Conservation (phyloP, 2,888 invertebrate genomes). For the Coelogynopora nodosa region DNA sequence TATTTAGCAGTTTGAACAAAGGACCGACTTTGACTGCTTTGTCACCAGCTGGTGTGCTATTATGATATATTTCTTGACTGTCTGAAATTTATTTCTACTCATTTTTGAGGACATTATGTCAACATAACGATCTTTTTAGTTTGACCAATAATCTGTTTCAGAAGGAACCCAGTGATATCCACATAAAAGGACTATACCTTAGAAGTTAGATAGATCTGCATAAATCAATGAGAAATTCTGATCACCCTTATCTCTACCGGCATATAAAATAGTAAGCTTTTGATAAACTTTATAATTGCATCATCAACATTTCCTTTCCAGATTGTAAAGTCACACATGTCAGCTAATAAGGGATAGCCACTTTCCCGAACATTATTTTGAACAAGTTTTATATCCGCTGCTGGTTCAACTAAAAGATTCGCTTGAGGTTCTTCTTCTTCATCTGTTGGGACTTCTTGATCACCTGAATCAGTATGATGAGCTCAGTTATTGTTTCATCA, state of each 20-base stretch:
- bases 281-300: constrained; percentile 4
- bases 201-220: too few species aligned
- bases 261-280: constrained; percentile 6
- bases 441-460: constrained; percentile 3
- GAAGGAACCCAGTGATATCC: too few species aligned
- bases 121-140: not conserved
- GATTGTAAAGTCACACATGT: not conserved
- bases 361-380: not conserved
- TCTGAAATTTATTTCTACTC: constrained; percentile 30
- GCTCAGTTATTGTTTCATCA: not conserved
- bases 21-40: constrained; percentile 15
- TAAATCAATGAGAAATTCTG: not conserved
- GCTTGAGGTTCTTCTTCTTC: not conserved
- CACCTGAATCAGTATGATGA: not conserved
- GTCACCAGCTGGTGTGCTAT: not conserved
- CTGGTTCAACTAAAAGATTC: not conserved
- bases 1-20: not conserved
- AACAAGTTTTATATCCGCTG: not conserved
- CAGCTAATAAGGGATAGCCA: constrained; percentile 11
- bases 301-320: constrained; percentile 6
- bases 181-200: too few species aligned
- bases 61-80: not conserved
- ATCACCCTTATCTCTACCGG: constrained; percentile 17
- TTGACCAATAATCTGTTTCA: constrained; percentile 18
- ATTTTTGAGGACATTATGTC: constrained; percentile 1